Conservation (phyloP, 1,140 invertebrate genomes). For the Latrodectus geometricus region DNA sequence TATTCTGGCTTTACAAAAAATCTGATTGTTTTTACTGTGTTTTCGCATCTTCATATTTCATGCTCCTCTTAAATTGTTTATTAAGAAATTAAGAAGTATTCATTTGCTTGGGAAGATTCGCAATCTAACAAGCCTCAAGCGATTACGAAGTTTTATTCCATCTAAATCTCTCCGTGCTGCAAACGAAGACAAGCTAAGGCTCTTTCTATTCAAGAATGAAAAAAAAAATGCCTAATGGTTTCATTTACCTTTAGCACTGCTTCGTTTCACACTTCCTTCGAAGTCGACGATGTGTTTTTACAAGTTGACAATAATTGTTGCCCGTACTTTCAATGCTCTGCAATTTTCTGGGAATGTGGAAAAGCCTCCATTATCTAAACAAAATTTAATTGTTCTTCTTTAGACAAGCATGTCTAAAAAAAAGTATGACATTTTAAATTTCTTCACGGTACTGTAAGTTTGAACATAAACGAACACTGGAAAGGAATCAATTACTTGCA, state of each 20-base stretch:
- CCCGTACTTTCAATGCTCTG: not conserved
- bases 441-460: too few relatives aligned
- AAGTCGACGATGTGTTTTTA: not conserved
- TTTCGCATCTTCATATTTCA: too few relatives aligned
- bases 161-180: not conserved
- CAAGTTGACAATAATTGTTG: slow-evolving; percentile 32
- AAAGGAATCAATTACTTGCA: too few relatives aligned
- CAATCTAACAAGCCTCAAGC: not conserved
- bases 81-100: not conserved
- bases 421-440: too few relatives aligned
- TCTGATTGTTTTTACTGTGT: too few relatives aligned
- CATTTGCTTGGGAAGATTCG: not conserved
- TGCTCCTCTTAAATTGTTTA: not conserved
- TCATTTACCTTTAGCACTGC: slow-evolving; percentile 24
- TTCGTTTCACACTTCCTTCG: not conserved
- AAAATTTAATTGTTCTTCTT: not conserved
- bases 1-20: too few relatives aligned
- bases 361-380: not conserved
- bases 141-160: not conserved
- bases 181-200: not conserved
- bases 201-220: not conserved
- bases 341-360: not conserved
- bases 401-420: not conserved
- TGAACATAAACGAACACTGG: too few relatives aligned
- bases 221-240: slow-evolving; percentile 16